Base-by-base conservation (phyloP, 2,113 vertebrate genomes). In the Oenanthe melanoleuca region DNA sequence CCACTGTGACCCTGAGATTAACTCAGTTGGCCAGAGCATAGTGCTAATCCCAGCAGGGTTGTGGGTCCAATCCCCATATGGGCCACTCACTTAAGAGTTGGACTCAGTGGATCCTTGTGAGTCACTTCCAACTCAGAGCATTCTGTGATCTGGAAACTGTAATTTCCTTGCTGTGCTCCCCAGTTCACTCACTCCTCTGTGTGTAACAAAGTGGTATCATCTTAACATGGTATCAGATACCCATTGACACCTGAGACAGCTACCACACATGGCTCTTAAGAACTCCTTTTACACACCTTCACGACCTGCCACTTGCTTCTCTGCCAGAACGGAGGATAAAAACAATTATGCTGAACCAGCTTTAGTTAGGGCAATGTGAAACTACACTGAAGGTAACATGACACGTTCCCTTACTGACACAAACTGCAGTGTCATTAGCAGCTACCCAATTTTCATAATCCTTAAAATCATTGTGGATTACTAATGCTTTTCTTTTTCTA, bases 391-490 rank as follows among this genome's bases (percentile, higher is more conserved):
- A 60, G 49, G 33, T 38, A 88, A 55, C 4, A 28, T 0, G 2
- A 37, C 1, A 2, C 0, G 17, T 40, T 47, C 38, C 78, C 65
- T 71, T 40, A 22, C 56, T 42, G 29, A 21, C 3, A 53, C 0
- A 3, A 77, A 38, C 67, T 82, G 53, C 53, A 45, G 16, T 56
- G 59, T 60, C 31, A 3, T 50, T 60, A 87, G 37, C 69, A 42
- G 40, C 86, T 67, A 16, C 88, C 59, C 52, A 70, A 44, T 37
- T 69, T 84, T 88, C 69, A 61, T 63, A 94, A 89, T 88, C 82
- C 89, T 90, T 78, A 77, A 93, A 89, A 71, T 65, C 89, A 80
- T 56, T 16, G 38, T 74, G 67, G 84, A 85, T 94, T 91, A 82
- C 44, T 81, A 80, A 93, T 47, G 67, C 57, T 77, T 93, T 82